Base-by-base conservation (phyloP, 2,113 vertebrate species). In the Dasyornis broadbenti region DNA sequence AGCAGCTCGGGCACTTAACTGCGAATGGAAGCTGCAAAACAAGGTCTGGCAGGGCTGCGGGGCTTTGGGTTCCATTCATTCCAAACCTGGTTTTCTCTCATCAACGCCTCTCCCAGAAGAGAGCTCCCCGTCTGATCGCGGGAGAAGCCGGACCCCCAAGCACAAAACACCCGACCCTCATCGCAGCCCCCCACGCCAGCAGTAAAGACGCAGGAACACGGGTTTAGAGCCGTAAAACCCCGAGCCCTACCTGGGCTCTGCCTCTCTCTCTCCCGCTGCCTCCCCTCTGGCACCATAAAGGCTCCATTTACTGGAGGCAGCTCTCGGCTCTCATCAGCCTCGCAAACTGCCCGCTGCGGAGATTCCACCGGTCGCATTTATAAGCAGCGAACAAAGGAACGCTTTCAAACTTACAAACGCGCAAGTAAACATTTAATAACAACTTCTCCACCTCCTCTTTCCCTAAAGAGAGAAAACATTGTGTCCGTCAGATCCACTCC, bases 381-480 rank as follows among this genome's bases (percentile, higher is more conserved):
- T 2, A 28, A 60, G 52, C 79, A 4, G 26, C 1, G 4, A 78
- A 71, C 76, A 95, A 86, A 83, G 64, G 52, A 76, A 81, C 2
- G 37, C 77, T 92, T 93, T 92, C 76, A 86, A 86, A 82, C 86
- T 65, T 11, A 45, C 44, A 89, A 64, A 86, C 9, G 56, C 60
- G 4, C 16, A 57, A 90, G 61, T 3, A 83, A 96, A 90, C 86
- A 69, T 90, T 89, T 82, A 89, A 92, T 94, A 94, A 86, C 82
- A 83, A 49, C 81, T 87, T 76, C 82, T 84, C 82, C 85, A 31
- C 88, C 69, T 78, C 88, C 68, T 83, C 82, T 40, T 71, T 68
- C 94, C 95, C 94, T 37, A 92, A 96, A 93, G 86, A 88, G 78
- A 77, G 64, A 90, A 93, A 93, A 93, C 49, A 14, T 0, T 88